phyloP scores from a whole-genome alignment of 2,797 vertebrate genomes.

The Melanotaenia pygmaea region DNA sequence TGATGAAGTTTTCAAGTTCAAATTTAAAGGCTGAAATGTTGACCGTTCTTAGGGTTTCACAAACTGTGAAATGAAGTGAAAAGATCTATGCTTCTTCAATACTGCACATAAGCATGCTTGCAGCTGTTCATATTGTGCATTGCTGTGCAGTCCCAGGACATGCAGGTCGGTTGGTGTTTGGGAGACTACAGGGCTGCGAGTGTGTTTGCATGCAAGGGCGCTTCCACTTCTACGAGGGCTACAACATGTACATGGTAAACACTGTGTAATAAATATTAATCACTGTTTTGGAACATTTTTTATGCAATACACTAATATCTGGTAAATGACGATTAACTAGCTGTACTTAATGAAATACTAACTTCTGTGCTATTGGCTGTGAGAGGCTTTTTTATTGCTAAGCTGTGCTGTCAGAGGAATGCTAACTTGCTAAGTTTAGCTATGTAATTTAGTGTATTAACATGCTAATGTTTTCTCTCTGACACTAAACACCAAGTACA shows the following conservation, averaged over 20 bases:
- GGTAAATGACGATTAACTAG: not conserved
- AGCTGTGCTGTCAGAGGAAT: not conserved
- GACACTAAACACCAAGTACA: not conserved
- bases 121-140: conserved; percentile 27
- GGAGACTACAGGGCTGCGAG: conserved; percentile 78
- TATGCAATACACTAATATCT: not conserved
- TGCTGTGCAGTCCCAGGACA: conserved; percentile 82
- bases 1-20: too few species aligned
- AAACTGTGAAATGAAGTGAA: not conserved
- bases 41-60: not conserved
- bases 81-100: not conserved
- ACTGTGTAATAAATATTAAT: not conserved
- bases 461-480: not conserved
- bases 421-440: not conserved
- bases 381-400: not conserved
- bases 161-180: conserved; percentile 85
- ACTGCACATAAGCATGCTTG: not conserved
- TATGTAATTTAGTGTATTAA: not conserved
- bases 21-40: not conserved
- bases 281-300: not conserved
- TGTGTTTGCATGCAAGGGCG: conserved; percentile 90
- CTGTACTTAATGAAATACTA: not conserved
- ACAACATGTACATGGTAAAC: conserved; percentile 81
- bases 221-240: conserved; percentile 88
- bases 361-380: not conserved